Conservation (phyloP, 2,113 vertebrate genomes). For the Mirounga angustirostris region DNA sequence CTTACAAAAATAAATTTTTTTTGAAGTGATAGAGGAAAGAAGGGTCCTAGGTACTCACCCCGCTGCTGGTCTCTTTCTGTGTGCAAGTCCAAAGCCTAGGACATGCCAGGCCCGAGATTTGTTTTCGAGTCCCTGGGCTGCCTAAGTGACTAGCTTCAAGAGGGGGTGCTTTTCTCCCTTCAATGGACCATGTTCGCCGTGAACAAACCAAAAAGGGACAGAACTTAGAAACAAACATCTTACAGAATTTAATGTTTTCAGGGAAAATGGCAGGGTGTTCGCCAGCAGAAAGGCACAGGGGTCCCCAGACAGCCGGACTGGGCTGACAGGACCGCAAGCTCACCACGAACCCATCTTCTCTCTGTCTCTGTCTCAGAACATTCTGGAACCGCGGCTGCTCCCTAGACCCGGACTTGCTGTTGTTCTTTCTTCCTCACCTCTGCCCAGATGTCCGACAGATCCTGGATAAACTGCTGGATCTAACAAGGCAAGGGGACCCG, state of each 20-base stretch:
- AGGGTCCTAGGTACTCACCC: neutral
- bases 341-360: neutral
- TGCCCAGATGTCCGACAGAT: constrained; percentile 80
- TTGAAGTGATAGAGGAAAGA: neutral
- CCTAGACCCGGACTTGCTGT: constrained; percentile 41
- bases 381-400: neutral
- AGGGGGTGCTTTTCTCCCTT: neutral
- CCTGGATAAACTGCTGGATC: constrained; percentile 85
- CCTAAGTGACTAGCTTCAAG: neutral
- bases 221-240: constrained; percentile 21
- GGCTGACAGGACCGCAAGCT: neutral
- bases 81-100: neutral
- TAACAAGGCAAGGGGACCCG: constrained; percentile 49
- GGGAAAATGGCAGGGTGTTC: neutral
- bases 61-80: neutral
- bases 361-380: neutral
- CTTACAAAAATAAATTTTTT: neutral
- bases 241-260: constrained; percentile 62
- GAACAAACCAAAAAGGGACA: constrained; percentile 31
- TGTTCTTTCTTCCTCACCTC: constrained; percentile 79
- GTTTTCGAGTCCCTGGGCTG: neutral
- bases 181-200: neutral
- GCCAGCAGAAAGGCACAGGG: neutral
- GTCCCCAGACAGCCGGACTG: neutral
- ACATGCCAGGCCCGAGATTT: neutral